These are phyloP conservation scores for Eurois occulta DNA, from an alignment of 2,888 invertebrate species.

Conservation along the genomic window DNA sequence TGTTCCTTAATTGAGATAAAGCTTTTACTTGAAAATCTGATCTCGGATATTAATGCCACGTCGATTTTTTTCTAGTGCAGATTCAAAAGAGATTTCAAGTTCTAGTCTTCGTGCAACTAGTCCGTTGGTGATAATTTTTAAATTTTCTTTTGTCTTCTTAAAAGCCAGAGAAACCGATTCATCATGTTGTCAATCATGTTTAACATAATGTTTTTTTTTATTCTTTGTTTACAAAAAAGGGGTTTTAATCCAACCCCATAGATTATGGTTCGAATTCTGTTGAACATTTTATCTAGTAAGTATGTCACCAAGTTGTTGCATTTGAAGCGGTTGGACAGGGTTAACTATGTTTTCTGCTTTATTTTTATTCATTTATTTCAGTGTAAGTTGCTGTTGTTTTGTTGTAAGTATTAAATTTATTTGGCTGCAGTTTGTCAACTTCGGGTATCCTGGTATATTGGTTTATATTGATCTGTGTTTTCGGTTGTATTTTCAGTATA, in stretches of 20 bases:
- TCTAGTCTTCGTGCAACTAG: background rate
- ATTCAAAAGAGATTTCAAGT: background rate
- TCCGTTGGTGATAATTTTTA: background rate
- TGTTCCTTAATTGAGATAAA: background rate
- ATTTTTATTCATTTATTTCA: background rate
- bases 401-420: too few relatives aligned
- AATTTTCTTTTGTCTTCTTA: background rate
- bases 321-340: background rate
- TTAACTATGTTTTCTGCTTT: background rate
- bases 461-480: background rate
- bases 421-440: too few relatives aligned
- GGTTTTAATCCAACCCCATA: too few relatives aligned
- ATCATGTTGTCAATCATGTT: constrained; percentile 11
- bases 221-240: too few relatives aligned
- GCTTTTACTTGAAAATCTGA: background rate
- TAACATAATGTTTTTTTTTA: too few relatives aligned
- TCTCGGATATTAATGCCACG: too few relatives aligned
- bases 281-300: too few relatives aligned
- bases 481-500: background rate
- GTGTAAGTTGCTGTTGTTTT: background rate
- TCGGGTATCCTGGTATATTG: background rate
- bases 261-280: background rate
- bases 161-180: background rate
- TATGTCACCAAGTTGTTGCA: background rate
- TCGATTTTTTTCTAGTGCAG: background rate